Conservation (phyloP, 2,888 invertebrate species). For the Synergus itoensis region DNA sequence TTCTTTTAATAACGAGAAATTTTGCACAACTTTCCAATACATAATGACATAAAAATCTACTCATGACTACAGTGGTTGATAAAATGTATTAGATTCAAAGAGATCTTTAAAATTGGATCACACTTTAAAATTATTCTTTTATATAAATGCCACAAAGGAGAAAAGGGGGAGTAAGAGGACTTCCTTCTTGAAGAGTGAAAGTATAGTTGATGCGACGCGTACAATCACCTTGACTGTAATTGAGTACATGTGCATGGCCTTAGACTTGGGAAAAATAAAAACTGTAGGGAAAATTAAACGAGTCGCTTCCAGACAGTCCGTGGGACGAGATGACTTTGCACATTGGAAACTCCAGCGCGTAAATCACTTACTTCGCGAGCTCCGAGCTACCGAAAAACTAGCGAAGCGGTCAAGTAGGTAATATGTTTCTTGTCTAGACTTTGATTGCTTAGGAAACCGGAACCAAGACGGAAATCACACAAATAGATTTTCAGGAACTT, state of each 20-base stretch:
- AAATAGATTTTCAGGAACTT: neutral
- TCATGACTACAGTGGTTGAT: too few species aligned
- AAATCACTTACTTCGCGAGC: neutral
- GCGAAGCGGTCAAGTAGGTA: constrained; percentile 7
- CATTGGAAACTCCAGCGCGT: neutral
- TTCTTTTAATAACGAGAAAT: neutral
- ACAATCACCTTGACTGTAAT: constrained; percentile 26
- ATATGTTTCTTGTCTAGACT: neutral
- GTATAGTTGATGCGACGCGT: neutral
- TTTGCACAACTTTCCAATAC: neutral
- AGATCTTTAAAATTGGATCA: neutral
- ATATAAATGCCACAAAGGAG: neutral
- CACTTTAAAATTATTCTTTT: neutral
- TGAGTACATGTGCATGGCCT: neutral
- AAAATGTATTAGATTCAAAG: neutral
- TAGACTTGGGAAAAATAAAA: constrained; percentile 6
- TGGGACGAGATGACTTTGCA: neutral
- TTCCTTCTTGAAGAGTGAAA: constrained; percentile 33
- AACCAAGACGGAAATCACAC: constrained; percentile 1
- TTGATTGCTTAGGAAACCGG: neutral
- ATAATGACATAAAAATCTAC: too few species aligned
- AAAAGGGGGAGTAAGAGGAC: neutral
- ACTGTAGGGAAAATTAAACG: neutral
- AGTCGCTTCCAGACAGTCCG: neutral
- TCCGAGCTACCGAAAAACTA: neutral